These are phyloP conservation scores for Syngnathus typhle DNA, from an alignment of 2,113 vertebrate species.

Conservation along the genomic window DNA sequence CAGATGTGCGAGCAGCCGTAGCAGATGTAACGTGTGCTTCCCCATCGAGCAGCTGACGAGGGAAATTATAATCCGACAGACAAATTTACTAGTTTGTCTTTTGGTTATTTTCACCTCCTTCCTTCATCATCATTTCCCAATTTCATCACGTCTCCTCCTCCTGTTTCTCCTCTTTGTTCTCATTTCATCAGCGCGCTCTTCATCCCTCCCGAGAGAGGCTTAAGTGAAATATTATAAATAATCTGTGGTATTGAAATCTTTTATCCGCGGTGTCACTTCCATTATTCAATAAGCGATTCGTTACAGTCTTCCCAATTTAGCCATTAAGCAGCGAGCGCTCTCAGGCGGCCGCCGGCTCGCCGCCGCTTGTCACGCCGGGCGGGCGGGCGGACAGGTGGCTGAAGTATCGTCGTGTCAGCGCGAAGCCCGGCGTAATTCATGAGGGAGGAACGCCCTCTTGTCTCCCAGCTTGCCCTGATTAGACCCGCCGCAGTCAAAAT, in stretches of 20 bases:
- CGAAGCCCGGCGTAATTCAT: constrained; percentile 61
- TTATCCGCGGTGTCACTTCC: constrained; percentile 91
- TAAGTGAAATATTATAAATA: constrained; percentile 88
- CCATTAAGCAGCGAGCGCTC: constrained; percentile 70
- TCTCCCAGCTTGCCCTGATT: constrained; percentile 37
- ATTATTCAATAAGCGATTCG: constrained; percentile 89
- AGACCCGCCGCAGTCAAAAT: constrained; percentile 8
- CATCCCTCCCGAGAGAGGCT: constrained; percentile 61
- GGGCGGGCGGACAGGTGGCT: constrained; percentile 39
- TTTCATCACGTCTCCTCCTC: not conserved
- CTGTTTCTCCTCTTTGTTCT: not conserved
- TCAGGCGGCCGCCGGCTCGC: constrained; percentile 22
- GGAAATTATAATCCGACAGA: constrained; percentile 36
- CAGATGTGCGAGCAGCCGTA: constrained; percentile 46
- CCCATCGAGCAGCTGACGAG: constrained; percentile 54
- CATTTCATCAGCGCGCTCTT: not conserved
- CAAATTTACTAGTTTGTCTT: constrained; percentile 23
- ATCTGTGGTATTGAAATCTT: constrained; percentile 86
- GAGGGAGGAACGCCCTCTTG: constrained; percentile 53
- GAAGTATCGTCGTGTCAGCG: constrained; percentile 70
- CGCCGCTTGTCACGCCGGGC: constrained; percentile 54
- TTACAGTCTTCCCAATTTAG: constrained; percentile 78
- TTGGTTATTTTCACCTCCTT: not conserved
- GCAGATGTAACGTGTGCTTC: constrained; percentile 47
- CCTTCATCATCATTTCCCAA: constrained; percentile 4